phyloP scores from a whole-genome alignment of 2,113 vertebrate genomes.

The Sebastes fasciatus region DNA sequence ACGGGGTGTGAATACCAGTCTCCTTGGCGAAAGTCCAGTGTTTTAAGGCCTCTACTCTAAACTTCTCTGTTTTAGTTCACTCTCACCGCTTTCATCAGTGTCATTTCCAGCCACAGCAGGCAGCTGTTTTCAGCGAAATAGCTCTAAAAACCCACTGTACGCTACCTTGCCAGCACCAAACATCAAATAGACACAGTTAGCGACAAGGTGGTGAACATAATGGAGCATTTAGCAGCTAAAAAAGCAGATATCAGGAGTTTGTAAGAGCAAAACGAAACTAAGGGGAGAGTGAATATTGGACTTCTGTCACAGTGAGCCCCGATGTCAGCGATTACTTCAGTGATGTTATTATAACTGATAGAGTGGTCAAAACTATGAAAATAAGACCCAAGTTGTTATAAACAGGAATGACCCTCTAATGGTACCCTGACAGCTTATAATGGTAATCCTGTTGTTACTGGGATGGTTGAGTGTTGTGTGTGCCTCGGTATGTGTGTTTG shows the following conservation, averaged over 20 bases:
- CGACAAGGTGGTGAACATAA: neutral
- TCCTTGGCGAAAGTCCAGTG: too few species aligned
- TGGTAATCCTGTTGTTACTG: neutral
- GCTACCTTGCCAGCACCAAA: neutral
- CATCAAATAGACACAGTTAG: neutral
- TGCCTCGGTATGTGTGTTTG: conserved; percentile 19
- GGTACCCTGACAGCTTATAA: neutral
- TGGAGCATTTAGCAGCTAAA: neutral
- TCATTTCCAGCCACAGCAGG: neutral
- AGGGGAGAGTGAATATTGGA: neutral
- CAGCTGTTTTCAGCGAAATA: neutral
- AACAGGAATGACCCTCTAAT: neutral
- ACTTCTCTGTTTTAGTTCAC: neutral
- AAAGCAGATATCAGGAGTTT: too few species aligned
- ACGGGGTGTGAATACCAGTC: too few species aligned
- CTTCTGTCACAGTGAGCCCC: neutral
- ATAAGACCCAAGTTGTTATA: neutral
- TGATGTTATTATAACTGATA: too few species aligned
- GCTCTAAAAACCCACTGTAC: neutral
- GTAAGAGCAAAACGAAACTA: neutral
- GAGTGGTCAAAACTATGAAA: too few species aligned
- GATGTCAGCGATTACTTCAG: too few species aligned
- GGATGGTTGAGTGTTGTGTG: conserved; percentile 10
- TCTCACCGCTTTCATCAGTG: neutral
- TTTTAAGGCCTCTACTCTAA: neutral